These are phyloP conservation scores for Prietella phreatophila DNA, from an alignment of 2,113 vertebrate genomes.

Conservation along the genomic window DNA sequence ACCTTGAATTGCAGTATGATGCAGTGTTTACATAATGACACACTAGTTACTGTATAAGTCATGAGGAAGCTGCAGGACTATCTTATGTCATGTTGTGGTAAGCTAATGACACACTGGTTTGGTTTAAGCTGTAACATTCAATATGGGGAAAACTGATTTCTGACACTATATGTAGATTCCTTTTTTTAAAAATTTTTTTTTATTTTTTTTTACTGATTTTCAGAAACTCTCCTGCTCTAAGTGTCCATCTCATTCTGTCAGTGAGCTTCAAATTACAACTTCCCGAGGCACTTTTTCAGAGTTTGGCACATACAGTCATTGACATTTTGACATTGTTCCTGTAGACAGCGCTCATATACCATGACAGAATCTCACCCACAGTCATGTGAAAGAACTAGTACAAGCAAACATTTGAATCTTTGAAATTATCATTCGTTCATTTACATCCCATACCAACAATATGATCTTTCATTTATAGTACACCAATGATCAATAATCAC, in stretches of 20 bases:
- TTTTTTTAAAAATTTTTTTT: too few relatives aligned
- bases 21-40: neutral
- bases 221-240: constrained; percentile 6
- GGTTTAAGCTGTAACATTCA: neutral
- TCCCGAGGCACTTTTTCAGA: constrained; percentile 23
- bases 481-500: neutral
- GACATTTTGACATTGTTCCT: constrained; percentile 14
- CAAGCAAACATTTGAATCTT: neutral
- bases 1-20: neutral
- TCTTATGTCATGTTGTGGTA: neutral
- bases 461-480: neutral
- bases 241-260: constrained; percentile 15
- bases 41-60: neutral
- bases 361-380: neutral
- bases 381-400: too few relatives aligned
- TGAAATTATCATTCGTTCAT: neutral
- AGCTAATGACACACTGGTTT: constrained; percentile 11
- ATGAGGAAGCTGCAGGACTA: neutral
- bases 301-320: constrained; percentile 25
- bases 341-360: neutral
- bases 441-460: neutral
- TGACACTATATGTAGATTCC: neutral
- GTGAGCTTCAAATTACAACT: constrained; percentile 10
- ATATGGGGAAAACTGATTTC: neutral
- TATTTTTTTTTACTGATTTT: constrained; percentile 11